phyloP scores from a whole-genome alignment of 2,113 vertebrate species.

The Rallus limicola region DNA sequence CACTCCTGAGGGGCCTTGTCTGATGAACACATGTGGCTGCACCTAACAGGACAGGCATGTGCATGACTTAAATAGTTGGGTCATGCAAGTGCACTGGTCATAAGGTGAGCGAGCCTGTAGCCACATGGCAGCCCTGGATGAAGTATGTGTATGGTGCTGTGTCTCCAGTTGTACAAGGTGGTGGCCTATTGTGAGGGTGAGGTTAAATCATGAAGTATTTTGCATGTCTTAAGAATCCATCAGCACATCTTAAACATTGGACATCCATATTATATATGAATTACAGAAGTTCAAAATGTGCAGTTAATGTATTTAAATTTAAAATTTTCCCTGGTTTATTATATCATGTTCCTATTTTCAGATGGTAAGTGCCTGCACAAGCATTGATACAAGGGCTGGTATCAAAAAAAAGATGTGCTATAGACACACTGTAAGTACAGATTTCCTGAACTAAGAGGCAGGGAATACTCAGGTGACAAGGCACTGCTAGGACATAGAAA shows the following conservation, averaged over 20 bases:
- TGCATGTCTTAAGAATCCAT: background rate
- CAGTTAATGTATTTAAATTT: background rate
- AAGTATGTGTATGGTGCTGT: background rate
- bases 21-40: background rate
- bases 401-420: background rate
- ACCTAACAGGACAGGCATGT: background rate
- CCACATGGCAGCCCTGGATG: background rate
- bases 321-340: background rate
- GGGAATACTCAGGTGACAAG: background rate
- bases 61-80: background rate
- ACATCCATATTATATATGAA: background rate
- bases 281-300: background rate
- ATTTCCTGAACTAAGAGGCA: background rate
- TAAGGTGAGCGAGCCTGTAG: background rate
- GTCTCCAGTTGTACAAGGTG: background rate
- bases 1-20: accelerated
- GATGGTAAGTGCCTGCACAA: background rate
- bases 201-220: background rate
- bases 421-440: background rate
- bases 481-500: background rate
- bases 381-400: background rate
- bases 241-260: background rate
- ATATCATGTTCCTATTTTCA: background rate
- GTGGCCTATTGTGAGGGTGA: background rate
- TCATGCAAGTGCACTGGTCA: background rate